Conservation (phyloP, 2,797 vertebrate species). For the Oceanodroma leucorhoa region DNA sequence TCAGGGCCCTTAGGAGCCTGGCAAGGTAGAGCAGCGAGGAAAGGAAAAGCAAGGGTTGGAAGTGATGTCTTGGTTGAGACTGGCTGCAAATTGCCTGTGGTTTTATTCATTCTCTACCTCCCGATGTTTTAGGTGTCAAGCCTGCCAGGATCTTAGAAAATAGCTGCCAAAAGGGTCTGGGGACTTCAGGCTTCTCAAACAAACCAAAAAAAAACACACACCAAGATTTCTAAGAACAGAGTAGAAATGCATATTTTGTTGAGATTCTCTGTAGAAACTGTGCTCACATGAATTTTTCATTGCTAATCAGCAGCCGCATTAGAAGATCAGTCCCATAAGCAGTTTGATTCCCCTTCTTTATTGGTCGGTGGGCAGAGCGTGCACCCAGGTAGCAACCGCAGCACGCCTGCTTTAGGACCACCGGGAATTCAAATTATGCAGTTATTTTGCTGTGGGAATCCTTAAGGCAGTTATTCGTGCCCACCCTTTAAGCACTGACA, state of each 20-base stretch:
- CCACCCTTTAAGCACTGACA: background rate
- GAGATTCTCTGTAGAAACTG: background rate
- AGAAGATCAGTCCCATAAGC: background rate
- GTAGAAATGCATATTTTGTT: background rate
- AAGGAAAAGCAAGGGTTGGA: background rate
- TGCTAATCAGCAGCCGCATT: constrained; percentile 22
- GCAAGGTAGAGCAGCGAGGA: background rate
- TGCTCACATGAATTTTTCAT: background rate
- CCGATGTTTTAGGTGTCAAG: background rate
- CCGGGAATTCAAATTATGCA: background rate
- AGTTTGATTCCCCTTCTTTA: background rate
- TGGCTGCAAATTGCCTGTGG: background rate
- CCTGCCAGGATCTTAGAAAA: background rate
- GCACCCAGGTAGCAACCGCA: background rate
- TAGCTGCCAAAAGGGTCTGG: background rate
- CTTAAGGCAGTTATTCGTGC: background rate
- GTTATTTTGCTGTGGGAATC: background rate
- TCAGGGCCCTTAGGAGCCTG: background rate
- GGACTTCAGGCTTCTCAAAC: background rate
- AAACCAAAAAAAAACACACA: background rate
- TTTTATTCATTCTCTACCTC: background rate
- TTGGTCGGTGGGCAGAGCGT: background rate
- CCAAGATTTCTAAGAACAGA: background rate
- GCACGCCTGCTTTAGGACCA: background rate
- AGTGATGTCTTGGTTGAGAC: background rate